Conservation (phyloP, 2,113 vertebrate genomes). For the Callipepla californica region DNA sequence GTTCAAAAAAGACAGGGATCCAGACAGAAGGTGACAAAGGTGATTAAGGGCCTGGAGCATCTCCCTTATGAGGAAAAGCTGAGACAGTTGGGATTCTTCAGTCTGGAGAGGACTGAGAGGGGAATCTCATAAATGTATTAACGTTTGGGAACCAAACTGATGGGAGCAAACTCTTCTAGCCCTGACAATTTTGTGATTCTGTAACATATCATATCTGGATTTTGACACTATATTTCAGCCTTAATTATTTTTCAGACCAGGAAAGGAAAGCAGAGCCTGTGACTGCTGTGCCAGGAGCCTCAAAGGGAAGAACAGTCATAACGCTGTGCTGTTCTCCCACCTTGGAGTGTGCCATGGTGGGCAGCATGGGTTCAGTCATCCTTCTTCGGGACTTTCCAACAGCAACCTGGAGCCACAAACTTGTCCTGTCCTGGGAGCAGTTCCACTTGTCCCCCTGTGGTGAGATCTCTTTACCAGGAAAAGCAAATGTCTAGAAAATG, state of each 20-base stretch:
- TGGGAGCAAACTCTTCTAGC: no score
- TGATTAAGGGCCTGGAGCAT: no score
- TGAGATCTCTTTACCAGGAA: not conserved
- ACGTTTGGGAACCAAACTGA: no score
- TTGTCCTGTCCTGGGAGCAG: not conserved
- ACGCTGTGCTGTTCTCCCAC: not conserved
- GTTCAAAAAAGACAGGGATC: no score
- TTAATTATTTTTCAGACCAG: not conserved
- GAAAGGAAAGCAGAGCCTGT: not conserved
- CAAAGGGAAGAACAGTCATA: rapidly evolving
- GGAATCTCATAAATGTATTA: no score
- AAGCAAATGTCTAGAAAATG: not conserved
- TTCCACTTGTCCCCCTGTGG: not conserved
- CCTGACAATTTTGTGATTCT: no score
- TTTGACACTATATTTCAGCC: not conserved
- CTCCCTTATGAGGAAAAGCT: no score
- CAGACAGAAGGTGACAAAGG: no score
- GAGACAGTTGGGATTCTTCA: no score
- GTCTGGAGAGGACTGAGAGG: no score
- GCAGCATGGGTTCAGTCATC: not conserved
- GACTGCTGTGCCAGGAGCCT: not conserved
- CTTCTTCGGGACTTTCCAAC: not conserved
- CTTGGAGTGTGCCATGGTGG: no score
- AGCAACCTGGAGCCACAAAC: not conserved
- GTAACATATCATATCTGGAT: not conserved